Evolutionary conservation across 37 sponge, comb jelly and placozoan genomes (phyloP), one percentile per base, ranked within the genome.

Genomic region (Bolinopsis microptera): DNA sequence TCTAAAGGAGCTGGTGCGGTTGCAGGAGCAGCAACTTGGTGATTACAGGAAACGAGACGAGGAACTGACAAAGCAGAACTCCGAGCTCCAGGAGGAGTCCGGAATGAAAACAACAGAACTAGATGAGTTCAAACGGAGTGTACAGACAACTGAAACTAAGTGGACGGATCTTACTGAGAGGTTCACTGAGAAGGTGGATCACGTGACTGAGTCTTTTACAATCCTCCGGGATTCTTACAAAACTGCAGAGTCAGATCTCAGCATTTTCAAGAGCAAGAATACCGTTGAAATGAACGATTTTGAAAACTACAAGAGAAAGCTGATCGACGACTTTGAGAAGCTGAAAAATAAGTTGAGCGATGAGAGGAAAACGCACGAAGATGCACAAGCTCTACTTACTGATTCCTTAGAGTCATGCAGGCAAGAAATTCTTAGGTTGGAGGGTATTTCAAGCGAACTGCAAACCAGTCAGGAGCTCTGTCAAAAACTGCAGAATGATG

Each of bases 321-420:
- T 86, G n/a, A 41, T 1, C 0, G 90, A 86, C 1, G 90, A 86
- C 30, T 86, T 86, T 27, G 90, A 86, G n/a, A 86, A 86, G 90
- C 61, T 86, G 23, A 28, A 34, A 40, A 41, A 24, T 27, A 86
- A 86, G 48, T 23, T 86, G 28, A 86, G 39, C 26, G 90, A 86
- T 25, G 90, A 86, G 28, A 86, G 90, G 31, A 86, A 86, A 27
- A 86, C 90, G 0, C 90, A 86, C 90, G 90, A 86, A 40, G 90
- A 86, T 27, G 90, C 90, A 0, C 90, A 86, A 39, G 90, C 90
- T 41, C 30, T 86, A 5, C 90, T 86, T 18, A 86, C 90, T 16
- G 90, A 86, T 40, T 86, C 90, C 0, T 27, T 86, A 38, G 90
- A 86, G 39, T 86, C 90, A n/a, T 86, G 90, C 28, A 2, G 90